Conservation (phyloP, 64 coral and sea anemone species). For the Hydrozoanthus tunicans region DNA sequence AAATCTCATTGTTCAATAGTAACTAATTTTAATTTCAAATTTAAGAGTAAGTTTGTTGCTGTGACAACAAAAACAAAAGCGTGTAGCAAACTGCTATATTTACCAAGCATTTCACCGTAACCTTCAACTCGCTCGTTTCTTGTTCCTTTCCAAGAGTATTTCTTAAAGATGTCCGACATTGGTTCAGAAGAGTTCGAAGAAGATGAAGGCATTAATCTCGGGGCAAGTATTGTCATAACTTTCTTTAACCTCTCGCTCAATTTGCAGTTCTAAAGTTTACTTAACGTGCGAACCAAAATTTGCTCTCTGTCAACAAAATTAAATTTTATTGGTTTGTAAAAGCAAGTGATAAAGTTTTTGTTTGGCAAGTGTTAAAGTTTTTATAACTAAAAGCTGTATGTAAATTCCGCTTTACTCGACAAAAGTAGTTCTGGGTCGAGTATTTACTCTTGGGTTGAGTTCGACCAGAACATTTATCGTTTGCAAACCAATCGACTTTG, state of each 20-base stretch:
- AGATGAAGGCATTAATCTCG: conserved; percentile 93
- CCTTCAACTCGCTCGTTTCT: conserved; percentile 9
- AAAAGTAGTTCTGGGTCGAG: too few species aligned
- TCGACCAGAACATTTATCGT: too few species aligned
- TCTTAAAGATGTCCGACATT: conserved; percentile 87
- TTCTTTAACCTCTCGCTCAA: background rate
- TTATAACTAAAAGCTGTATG: background rate
- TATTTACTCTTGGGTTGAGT: too few species aligned
- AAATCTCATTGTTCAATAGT: background rate
- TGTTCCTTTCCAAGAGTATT: background rate
- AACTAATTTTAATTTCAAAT: conserved; percentile 79
- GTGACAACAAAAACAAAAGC: conserved; percentile 62
- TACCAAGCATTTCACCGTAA: conserved; percentile 47
- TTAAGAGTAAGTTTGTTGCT: conserved; percentile 57
- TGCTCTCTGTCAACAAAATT: conserved; percentile 31
- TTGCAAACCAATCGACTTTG: too few species aligned
- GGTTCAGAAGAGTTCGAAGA: conserved; percentile 96
- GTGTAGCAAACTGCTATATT: conserved; percentile 44
- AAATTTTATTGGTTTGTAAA: conserved; percentile 45
- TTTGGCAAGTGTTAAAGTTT: background rate
- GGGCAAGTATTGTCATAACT: conserved; percentile 68
- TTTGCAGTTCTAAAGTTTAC: conserved; percentile 16
- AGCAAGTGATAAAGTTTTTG: background rate
- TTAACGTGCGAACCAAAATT: conserved; percentile 2
- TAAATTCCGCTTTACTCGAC: too few species aligned